A percentile compares a stretch with the other conserved stretches of the same genome.
phyloP scores from a whole-genome alignment of 2,888 invertebrate species.

The Drosophila peninsularis region DNA sequence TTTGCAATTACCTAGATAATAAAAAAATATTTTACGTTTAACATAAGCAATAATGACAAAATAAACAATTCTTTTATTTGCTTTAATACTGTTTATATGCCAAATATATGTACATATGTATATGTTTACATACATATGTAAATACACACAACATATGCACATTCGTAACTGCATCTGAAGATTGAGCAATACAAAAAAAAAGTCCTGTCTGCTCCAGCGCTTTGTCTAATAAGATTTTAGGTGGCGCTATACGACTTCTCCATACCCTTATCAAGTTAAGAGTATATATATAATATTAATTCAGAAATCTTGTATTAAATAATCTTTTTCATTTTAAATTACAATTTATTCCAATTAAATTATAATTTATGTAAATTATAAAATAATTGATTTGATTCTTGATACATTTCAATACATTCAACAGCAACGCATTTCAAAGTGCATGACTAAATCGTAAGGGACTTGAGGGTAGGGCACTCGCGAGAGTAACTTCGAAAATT shows the following conservation, averaged over 20 bases:
- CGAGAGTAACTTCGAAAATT: constrained; percentile 26
- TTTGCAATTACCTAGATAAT: constrained; percentile 4
- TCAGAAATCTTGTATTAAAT: not conserved
- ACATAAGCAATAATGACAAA: not conserved
- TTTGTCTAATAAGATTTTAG: constrained; percentile 3
- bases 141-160: not conserved
- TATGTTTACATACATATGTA: too few relatives aligned
- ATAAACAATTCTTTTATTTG: not conserved
- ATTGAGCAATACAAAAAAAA: not conserved
- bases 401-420: not conserved
- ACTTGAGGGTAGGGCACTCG: constrained; percentile 14
- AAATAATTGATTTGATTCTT: not conserved
- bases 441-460: not conserved
- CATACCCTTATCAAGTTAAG: constrained; percentile 17
- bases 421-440: not conserved
- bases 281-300: too few relatives aligned
- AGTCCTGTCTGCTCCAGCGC: constrained; percentile 20
- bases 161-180: constrained; percentile 6
- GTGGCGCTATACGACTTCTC: not conserved
- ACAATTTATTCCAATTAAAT: too few relatives aligned
- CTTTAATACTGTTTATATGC: not conserved
- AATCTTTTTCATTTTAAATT: not conserved
- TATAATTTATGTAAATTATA: not conserved
- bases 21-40: not conserved
- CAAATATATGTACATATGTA: not conserved